Evolutionary conservation across 64 coral and sea anemone genomes (phyloP).

Genomic region (Hydrozoanthus tunicans): DNA sequence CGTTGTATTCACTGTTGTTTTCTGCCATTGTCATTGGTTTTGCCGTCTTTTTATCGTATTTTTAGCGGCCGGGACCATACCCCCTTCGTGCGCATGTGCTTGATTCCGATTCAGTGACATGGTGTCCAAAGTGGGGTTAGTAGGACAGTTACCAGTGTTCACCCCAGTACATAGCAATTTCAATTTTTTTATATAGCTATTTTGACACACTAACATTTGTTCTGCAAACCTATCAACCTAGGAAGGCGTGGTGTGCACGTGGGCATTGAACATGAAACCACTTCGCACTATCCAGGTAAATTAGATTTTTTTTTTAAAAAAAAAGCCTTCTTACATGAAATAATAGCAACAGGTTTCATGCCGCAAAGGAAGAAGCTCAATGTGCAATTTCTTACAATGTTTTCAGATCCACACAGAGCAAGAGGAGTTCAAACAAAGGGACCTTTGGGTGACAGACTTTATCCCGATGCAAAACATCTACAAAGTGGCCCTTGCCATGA

Average conservation of each 20-base stretch:
- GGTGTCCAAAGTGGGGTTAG: no score
- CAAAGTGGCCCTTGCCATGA: slow-evolving; percentile 92
- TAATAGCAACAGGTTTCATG: no score
- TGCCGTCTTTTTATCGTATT: no score
- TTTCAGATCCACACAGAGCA: slow-evolving; percentile 84
- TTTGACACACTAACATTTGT: neutral
- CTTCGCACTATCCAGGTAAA: slow-evolving; percentile 77
- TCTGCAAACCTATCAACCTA: neutral
- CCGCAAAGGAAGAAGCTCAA: no score
- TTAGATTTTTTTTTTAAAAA: neutral
- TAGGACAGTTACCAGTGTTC: no score
- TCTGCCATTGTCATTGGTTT: no score
- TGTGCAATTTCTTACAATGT: neutral
- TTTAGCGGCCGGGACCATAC: no score
- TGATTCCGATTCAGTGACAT: no score
- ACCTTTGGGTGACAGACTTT: slow-evolving; percentile 98
- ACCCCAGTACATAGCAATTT: neutral
- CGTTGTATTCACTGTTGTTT: no score
- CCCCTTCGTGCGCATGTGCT: no score
- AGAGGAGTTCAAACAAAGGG: slow-evolving; percentile 97
- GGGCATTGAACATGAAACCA: slow-evolving; percentile 92
- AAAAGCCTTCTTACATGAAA: neutral
- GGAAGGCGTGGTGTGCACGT: slow-evolving; percentile 89
- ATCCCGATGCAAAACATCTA: slow-evolving; percentile 97
- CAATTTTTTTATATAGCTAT: neutral